Evolutionary conservation across 2,797 vertebrate genomes (phyloP).

Genomic region (Phoebastria nigripes): DNA sequence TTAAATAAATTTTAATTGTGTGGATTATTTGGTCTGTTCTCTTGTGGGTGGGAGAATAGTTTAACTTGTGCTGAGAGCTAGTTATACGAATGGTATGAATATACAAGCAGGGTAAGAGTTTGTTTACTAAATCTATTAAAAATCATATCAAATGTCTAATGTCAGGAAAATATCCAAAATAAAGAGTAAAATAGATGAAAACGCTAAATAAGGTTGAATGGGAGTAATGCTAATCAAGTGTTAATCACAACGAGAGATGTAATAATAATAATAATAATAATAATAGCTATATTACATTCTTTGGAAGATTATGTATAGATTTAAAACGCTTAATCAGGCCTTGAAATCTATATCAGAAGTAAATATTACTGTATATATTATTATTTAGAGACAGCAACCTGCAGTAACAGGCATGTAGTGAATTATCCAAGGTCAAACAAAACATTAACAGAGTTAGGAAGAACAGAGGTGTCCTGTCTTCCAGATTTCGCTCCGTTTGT

Average conservation of each 20-base stretch:
- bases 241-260: neutral
- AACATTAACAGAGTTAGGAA: neutral
- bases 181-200: neutral
- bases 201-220: neutral
- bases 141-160: neutral
- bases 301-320: neutral
- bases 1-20: conserved; percentile 35
- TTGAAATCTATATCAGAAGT: neutral
- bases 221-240: neutral
- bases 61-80: neutral
- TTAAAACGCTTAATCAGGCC: neutral
- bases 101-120: neutral
- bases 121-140: neutral
- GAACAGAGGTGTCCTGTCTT: neutral
- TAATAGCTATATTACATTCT: neutral
- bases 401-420: neutral
- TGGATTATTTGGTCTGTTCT: neutral
- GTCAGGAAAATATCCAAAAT: neutral
- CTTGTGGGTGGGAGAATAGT: neutral
- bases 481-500: neutral
- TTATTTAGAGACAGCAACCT: neutral
- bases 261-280: neutral
- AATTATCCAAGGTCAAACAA: neutral
- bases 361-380: neutral
- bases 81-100: neutral